These are phyloP conservation scores for Porites evermanni DNA, from an alignment of 92 coral and sea anemone species.

Conservation along the genomic window DNA sequence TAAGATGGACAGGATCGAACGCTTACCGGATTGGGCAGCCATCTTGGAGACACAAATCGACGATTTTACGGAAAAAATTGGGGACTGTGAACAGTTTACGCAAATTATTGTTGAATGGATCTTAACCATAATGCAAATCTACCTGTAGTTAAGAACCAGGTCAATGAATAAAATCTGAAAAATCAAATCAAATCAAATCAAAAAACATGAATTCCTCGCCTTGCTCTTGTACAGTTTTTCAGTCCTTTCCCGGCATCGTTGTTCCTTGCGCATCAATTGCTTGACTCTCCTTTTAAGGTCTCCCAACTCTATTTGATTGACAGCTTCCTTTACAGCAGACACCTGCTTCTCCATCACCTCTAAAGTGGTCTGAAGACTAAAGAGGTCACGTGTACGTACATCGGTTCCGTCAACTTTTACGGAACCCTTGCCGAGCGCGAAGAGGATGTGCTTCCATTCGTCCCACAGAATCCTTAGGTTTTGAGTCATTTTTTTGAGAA, in stretches of 20 bases:
- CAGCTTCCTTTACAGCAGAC: slow-evolving; percentile 48
- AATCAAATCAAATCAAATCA: neutral
- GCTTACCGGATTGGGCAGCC: too few species aligned
- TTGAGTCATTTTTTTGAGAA: slow-evolving; percentile 2
- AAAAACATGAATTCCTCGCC: neutral
- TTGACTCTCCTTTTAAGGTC: slow-evolving; percentile 12
- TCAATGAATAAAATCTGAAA: neutral
- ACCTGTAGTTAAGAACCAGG: neutral
- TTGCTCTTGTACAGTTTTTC: slow-evolving; percentile 16
- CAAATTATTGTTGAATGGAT: too few species aligned
- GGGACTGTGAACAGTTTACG: too few species aligned
- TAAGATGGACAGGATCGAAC: too few species aligned
- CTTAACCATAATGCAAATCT: too few species aligned
- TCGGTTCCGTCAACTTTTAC: slow-evolving; percentile 29
- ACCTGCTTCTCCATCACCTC: slow-evolving; percentile 49
- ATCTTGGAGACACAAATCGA: too few species aligned
- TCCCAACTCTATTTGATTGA: slow-evolving; percentile 7
- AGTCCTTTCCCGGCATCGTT: slow-evolving; percentile 19
- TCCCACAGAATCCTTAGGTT: slow-evolving; percentile 54
- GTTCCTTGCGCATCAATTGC: slow-evolving; percentile 48
- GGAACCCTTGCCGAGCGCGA: slow-evolving; percentile 21
- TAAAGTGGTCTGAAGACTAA: slow-evolving; percentile 44
- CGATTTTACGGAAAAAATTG: too few species aligned
- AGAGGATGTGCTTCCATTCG: slow-evolving; percentile 62
- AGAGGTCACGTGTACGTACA: slow-evolving; percentile 44